A percentile compares a stretch with the other conserved stretches of the same genome.
Conservation (phyloP, 2,888 invertebrate genomes). For the Nezara viridula region DNA sequence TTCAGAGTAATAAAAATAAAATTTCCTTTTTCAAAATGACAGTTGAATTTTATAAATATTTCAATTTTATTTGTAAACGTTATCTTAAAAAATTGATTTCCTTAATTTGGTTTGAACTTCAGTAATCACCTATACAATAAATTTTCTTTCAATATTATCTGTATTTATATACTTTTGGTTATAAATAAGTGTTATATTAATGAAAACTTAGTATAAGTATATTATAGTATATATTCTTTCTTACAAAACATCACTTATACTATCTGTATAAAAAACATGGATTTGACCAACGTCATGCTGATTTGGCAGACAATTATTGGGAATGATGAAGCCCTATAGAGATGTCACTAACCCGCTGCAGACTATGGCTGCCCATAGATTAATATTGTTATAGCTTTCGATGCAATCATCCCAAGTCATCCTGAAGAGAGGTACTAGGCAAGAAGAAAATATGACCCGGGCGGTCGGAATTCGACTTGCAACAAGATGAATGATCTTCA, state of each 20-base stretch:
- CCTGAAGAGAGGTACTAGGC: not conserved
- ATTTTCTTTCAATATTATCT: not conserved
- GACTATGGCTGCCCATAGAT: not conserved
- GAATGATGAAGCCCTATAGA: not conserved
- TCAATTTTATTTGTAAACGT: no score
- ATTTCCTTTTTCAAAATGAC: no score
- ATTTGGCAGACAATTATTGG: not conserved
- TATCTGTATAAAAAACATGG: not conserved
- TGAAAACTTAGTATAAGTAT: not conserved
- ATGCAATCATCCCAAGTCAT: slow-evolving; percentile 28
- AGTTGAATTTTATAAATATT: no score
- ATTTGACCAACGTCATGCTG: not conserved
- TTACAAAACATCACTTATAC: not conserved
- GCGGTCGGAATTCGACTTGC: slow-evolving; percentile 26
- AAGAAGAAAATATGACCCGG: slow-evolving; percentile 41
- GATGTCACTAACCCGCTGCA: slow-evolving; percentile 8
- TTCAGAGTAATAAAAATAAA: no score
- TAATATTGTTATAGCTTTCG: slow-evolving; percentile 32
- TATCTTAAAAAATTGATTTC: no score
- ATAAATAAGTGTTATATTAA: not conserved
- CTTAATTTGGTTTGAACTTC: no score
- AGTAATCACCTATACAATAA: no score
- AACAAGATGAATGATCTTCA: slow-evolving; percentile 42
- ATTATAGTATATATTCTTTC: not conserved
- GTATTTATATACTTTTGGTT: not conserved